A percentile compares a stretch with the other conserved stretches of the same genome.
Conservation (phyloP, 2,888 invertebrate species). For the Megastigmus dorsalis region DNA sequence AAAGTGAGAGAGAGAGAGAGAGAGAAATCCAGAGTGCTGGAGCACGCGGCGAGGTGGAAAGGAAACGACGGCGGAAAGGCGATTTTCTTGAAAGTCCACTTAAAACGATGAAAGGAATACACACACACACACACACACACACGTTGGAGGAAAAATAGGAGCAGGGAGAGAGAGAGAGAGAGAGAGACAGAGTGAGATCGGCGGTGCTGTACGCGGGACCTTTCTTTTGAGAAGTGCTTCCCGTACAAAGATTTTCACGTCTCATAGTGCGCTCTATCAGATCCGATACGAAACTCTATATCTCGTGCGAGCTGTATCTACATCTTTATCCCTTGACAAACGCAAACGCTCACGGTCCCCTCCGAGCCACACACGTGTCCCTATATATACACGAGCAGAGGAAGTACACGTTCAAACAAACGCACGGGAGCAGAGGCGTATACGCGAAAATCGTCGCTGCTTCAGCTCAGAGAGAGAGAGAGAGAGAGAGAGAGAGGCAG, state of each 20-base stretch:
- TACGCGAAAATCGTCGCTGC: too few relatives aligned
- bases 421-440: too few relatives aligned
- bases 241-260: constrained; percentile 21
- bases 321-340: neutral
- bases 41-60: neutral
- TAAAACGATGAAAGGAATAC: constrained; percentile 41
- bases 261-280: neutral
- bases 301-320: neutral
- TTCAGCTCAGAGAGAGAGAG: neutral
- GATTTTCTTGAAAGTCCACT: constrained; percentile 30
- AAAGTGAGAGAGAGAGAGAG: too few relatives aligned
- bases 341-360: neutral
- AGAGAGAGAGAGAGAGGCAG: neutral
- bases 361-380: neutral
- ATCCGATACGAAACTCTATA: constrained; percentile 1
- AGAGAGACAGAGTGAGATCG: neutral
- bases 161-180: neutral
- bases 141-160: constrained; percentile 23
- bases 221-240: constrained; percentile 13
- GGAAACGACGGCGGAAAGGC: neutral
- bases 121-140: too few relatives aligned
- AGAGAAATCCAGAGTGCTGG: too few relatives aligned
- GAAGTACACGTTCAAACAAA: neutral
- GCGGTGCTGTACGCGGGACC: too few relatives aligned
- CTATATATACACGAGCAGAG: neutral